Evolutionary conservation across 2,113 vertebrate genomes (phyloP).

Genomic region (Antechinus stuartii): DNA sequence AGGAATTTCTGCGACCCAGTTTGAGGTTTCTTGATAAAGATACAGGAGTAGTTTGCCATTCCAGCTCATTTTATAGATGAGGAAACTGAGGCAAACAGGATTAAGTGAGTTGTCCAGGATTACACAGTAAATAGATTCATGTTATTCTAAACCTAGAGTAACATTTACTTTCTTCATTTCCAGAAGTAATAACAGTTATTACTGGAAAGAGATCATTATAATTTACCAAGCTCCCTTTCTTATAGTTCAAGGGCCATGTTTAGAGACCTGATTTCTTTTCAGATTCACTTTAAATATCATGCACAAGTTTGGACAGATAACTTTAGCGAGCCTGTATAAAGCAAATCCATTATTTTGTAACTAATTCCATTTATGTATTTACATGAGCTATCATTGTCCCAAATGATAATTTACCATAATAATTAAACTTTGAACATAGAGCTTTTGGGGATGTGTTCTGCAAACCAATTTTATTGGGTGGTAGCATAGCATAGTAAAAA

Average conservation of each 20-base stretch:
- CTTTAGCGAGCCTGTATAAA: not conserved
- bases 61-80: too few species aligned
- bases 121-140: not conserved
- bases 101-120: too few species aligned
- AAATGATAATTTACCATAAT: constrained; percentile 2
- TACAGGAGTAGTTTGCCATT: too few species aligned
- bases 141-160: not conserved
- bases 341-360: not conserved
- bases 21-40: too few species aligned
- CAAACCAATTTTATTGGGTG: not conserved
- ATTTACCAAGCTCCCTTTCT: not conserved
- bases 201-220: not conserved
- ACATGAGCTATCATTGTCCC: not conserved
- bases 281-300: not conserved
- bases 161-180: not conserved
- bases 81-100: too few species aligned
- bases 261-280: not conserved
- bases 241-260: not conserved
- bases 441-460: not conserved
- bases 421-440: constrained; percentile 40
- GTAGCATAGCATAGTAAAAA: not conserved
- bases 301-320: not conserved
- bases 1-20: too few species aligned
- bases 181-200: not conserved
- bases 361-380: constrained; percentile 28